Base-by-base conservation (phyloP, 2,113 vertebrate genomes). In the Sander vitreus region DNA sequence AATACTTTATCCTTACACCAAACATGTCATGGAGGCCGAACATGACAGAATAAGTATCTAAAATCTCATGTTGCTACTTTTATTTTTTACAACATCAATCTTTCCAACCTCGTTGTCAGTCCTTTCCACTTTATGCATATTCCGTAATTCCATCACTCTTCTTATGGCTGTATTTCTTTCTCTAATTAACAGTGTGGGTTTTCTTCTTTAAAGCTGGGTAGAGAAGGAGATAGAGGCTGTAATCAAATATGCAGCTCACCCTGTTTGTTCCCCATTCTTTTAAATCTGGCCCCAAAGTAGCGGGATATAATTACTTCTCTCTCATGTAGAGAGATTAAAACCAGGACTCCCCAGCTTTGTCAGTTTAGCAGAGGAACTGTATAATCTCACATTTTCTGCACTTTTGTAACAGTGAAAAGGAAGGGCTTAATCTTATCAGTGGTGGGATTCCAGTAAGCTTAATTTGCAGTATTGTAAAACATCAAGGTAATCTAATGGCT, bases 391-490 rank as follows among this genome's bases (percentile, higher is more conserved):
- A 73, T 67, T 80, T 76, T 73, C 67, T 55, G 10, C 47, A 73
- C 30, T 76, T 74, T 66, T 30, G 73, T 72, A 84, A 73, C 36
- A 72, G 68, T 60, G 58, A 69, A 88, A 89, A 81, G 76, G 53
- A 57, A 68, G 76, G 45, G n/a, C 76, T 64, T 89, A 91, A 92
- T 91, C 84, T 60, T 88, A 86, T 89, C 91, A 87, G 72, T 70
- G 72, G 18, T 75, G 67, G 83, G 85, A 90, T 93, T 93, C 72
- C 80, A 89, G 78, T 84, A 85, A 92, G 71, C 57, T 78, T 87
- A 85, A 92, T 94, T 92, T 90, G 68, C 62, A 55, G 74, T 64
- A 87, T 91, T 92, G 87, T 93, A 78, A 75, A 89, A 87, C 85
- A 92, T 92, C 80, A 89, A 91, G 88, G 88, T 89, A 87, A 89